A percentile compares a stretch with the other conserved stretches of the same genome.
phyloP scores from a whole-genome alignment of 2,113 vertebrate species.

The Platanista minor region DNA sequence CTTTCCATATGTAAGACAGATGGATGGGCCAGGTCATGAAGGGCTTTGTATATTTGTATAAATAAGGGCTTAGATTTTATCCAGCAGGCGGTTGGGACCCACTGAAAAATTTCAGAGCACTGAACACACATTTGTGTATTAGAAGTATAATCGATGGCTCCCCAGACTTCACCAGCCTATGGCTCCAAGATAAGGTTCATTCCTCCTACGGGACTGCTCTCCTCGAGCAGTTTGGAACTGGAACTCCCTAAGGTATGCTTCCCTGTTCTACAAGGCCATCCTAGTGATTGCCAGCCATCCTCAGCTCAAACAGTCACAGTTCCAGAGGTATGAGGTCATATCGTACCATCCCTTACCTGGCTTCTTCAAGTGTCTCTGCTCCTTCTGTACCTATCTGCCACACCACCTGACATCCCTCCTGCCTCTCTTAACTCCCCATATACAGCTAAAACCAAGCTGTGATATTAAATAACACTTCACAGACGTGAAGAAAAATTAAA shows the following conservation, averaged over 20 bases:
- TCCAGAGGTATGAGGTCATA: not conserved
- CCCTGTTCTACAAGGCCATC: not conserved
- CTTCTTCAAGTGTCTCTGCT: not conserved
- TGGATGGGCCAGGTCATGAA: not conserved
- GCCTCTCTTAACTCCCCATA: not conserved
- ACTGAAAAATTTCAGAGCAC: not conserved
- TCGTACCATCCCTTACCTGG: not conserved
- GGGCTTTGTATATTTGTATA: not conserved
- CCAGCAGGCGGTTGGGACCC: not conserved
- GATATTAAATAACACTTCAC: not conserved
- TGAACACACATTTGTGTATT: not conserved
- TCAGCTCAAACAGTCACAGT: not conserved
- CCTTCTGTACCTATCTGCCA: not conserved
- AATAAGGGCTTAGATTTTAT: not conserved
- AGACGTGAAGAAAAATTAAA: not conserved
- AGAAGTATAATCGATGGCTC: not conserved
- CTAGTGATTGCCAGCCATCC: not conserved
- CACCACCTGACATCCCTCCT: too few relatives aligned
- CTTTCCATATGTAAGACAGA: not conserved
- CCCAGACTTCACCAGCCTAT: not conserved
- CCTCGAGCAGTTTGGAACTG: not conserved
- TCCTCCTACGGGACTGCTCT: not conserved
- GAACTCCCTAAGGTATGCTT: not conserved
- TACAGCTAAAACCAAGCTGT: not conserved
- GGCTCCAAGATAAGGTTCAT: not conserved